phyloP scores from a whole-genome alignment of 2,113 vertebrate genomes.

The human (Homo sapiens) region GRCh38 chr4:108141501-108142000 shows the following conservation, averaged over 20 bases:
- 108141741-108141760: slow-evolving; percentile 98
- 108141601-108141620: slow-evolving; percentile 98
- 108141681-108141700: slow-evolving; percentile 99
- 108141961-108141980: slow-evolving; percentile 97
- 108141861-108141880: slow-evolving; percentile 92
- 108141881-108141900: slow-evolving; percentile 72
- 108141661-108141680: slow-evolving; percentile 99
- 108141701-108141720: slow-evolving; percentile 98
- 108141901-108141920: slow-evolving; percentile 95
- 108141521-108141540: slow-evolving; percentile 99
- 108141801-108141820: slow-evolving; percentile 89
- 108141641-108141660: slow-evolving; percentile 99
- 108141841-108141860: slow-evolving; percentile 98
- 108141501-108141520: slow-evolving; percentile 92
- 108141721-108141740: slow-evolving; percentile 98
- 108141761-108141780: slow-evolving; percentile 98
- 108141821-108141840: slow-evolving; percentile 93
- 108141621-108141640: slow-evolving; percentile 99
- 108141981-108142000: slow-evolving; percentile 93
- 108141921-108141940: slow-evolving; percentile 88
- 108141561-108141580: slow-evolving; percentile 94
- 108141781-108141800: slow-evolving; percentile 99
- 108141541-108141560: slow-evolving; percentile 98
- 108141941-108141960: slow-evolving; percentile 91
- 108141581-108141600: slow-evolving; percentile 93